Base-by-base conservation (phyloP, 35 echinoderm and acorn worm species). In the Heliocidaris erythrogramma region DNA sequence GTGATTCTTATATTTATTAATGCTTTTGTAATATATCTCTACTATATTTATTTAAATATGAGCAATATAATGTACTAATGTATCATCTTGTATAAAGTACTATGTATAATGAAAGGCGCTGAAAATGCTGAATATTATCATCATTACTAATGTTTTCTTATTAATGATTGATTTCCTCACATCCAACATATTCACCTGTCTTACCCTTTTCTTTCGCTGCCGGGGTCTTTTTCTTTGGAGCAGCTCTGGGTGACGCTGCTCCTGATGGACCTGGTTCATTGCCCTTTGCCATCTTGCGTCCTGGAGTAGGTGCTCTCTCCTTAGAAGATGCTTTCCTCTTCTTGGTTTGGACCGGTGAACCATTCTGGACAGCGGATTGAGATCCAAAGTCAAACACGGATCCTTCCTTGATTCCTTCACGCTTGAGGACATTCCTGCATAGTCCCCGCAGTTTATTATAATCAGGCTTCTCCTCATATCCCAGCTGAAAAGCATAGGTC, bases 401-500 rank as follows among this genome's bases (percentile, higher is more conserved):
- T 85, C 97, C 96, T 93, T 94, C 97, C 94, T 94, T 96, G 42
- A 47, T 69, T 49, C 98, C 96, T 49, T 94, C 85, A 21, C 86
- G 86, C 24, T 56, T 92, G 48, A 99, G 95, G 17, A 78, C 98
- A 42, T 92, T 96, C 24, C 94, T 90, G 52, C 97, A 99, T 2
- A 97, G 53, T 35, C 86, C 85, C 85, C 94, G 93, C 5, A 99
- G 60, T 31, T 95, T 92, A 14, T 87, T 91, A 93, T 99, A 99
- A 88, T 99, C 94, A 88, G 98, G 98, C 88, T 94, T 56, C 49
- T 95, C 94, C 48, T 92, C 88, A 85, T 99, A 99, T 7, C 60
- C 49, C 49, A 99, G 52, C 85, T 97, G 94, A 27, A 96, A 92
- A 3, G 96, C 96, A 93, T 99, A 95, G 60, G 96, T 90, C n/a